Evolutionary conservation across 2,797 vertebrate genomes (phyloP), one percentile per base, ranked within the genome.

Genomic region (Malacoraja senta): DNA sequence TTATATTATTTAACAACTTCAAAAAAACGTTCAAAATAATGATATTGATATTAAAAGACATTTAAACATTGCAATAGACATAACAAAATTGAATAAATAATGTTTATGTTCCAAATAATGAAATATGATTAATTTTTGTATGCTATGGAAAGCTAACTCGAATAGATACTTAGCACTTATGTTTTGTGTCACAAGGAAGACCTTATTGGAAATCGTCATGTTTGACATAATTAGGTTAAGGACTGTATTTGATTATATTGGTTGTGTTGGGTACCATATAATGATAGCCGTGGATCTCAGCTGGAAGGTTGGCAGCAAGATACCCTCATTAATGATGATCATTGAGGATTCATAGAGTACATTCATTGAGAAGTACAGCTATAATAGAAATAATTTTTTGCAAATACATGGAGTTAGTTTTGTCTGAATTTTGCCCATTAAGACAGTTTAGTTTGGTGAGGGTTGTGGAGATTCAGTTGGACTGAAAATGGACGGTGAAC

Each of bases 191-290:
- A 32, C 71, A 26, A 29, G 81, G 68, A 83, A 77, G 93, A 90
- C 83, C n/a, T 63, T 71, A 76, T 32, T 93, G 35, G 93, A 29
- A 84, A 86, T 72, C 74, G 76, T 93, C 38, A 71, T 93, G 71
- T 86, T 88, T 86, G 63, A 68, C 53, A 6, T 90, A 8, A 88
- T 76, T 29, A 76, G 32, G 74, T 74, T 86, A 88, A 65, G 71
- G 53, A 53, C 58, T 72, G 71, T 88, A 74, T 74, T 86, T 58
- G 81, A 32, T 68, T 74, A 17, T 86, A 74, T 93, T 71, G 8
- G 80, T 90, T 88, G 38, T 72, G 38, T 88, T 88, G 26, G 81
- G 81, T 35, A 24, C 38, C 9, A 81, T 71, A 72, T 63, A 83
- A 68, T 93, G 24, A 72, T 78, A 74, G 35, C 29, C 68, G 35